Evolutionary conservation across 2,113 vertebrate species (phyloP).

Genomic region (Regulus satrapa): DNA sequence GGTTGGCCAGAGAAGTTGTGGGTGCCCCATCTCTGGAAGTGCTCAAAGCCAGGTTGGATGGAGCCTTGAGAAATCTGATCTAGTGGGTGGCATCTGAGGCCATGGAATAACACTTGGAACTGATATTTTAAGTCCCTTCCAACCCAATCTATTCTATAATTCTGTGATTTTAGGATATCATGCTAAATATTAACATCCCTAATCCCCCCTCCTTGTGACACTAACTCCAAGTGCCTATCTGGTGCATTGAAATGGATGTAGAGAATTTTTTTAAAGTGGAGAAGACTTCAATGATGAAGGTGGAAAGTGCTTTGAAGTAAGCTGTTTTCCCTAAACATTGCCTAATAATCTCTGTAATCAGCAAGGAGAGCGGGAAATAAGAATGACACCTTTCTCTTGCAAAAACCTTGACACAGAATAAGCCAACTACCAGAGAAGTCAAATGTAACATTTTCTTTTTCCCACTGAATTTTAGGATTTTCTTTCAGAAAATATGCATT

Average conservation of each 20-base stretch:
- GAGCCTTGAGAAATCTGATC: background rate
- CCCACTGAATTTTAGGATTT: background rate
- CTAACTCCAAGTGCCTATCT: background rate
- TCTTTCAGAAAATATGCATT: background rate
- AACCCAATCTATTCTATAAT: background rate
- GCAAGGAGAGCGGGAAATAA: background rate
- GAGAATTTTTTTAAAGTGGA: background rate
- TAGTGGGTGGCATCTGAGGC: too few relatives aligned
- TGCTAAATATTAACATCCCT: background rate
- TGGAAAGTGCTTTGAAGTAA: background rate
- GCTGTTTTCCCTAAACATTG: background rate
- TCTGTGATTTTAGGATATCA: background rate
- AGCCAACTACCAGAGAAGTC: background rate
- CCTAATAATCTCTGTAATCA: background rate
- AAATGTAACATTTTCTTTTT: background rate
- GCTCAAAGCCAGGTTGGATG: background rate
- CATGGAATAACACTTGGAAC: background rate
- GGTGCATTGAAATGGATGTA: background rate
- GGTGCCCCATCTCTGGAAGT: background rate
- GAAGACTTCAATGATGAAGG: background rate
- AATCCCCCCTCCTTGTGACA: background rate
- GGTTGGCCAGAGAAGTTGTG: background rate
- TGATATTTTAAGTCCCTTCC: background rate
- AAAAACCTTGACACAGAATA: background rate
- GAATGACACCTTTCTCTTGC: background rate